Evolutionary conservation across 2,113 vertebrate genomes (phyloP), one percentile per base, ranked within the genome.

Genomic region (Perognathus longimembris): DNA sequence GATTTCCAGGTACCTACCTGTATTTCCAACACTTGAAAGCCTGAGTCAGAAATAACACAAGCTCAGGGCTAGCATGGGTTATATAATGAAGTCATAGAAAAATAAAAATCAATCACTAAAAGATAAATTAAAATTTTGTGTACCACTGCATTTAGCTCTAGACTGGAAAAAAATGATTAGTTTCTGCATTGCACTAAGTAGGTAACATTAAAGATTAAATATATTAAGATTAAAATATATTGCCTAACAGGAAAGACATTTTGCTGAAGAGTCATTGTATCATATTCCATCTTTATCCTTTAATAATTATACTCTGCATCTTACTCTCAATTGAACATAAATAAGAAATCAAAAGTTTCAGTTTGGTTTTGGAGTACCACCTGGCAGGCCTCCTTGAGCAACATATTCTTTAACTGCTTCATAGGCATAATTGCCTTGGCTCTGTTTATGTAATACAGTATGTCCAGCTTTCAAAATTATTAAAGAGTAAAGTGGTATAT

Each of bases 381-480:
- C 3, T 32, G 17, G 50, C 22, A 0, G 32, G 34, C 18, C 28
- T 76, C n/a, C 76, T 73, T 26, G 20, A 67, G 54, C 66, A 83
- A 21, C 24, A 57, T 34, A 7, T 9, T 10, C 36, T 7, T 20
- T 80, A 69, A 80, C 77, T 81, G 81, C 45, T 81, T 81, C 45
- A 32, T 24, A 38, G 88, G 24, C 57, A 59, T 92, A 32, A 89
- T 88, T 92, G 30, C 82, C 38, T 92, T 90, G 78, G 85, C 96
- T 50, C 57, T 66, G 45, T 89, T 92, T 91, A 84, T 57, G 73
- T 6, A 93, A 70, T 38, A 8, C 32, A 34, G 59, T 63, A 71
- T 20, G 57, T 90, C 79, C 94, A 92, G 66, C 78, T 91, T 77
- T 95, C 74, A 84, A 81, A 70, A 80, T 87, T 93, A 42, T 57